Base-by-base conservation (phyloP, 2,113 vertebrate genomes). In the Lophura nycthemera region DNA sequence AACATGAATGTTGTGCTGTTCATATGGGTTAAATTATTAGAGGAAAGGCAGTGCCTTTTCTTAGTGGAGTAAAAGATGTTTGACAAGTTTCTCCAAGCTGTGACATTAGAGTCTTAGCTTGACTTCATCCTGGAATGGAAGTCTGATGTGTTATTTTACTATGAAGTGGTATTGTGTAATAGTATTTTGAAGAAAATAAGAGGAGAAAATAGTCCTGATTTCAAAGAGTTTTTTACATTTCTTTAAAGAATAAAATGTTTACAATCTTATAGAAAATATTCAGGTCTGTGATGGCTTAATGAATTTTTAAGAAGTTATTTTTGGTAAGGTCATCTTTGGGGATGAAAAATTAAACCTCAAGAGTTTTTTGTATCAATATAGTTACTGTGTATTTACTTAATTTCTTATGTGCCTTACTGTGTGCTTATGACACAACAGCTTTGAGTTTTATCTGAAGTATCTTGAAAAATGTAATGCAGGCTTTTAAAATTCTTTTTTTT, bases 361-460 rank as follows among this genome's bases (percentile, higher is more conserved):
- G 81, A 97, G 94, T 76, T 96, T 98, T 98, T 98, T 98, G 95
- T 98, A 98, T 97, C 97, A 98, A 97, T 98, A 70, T 97, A 92
- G 97, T 98, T 98, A 97, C 96, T 98, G 94, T 98, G 95, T 98
- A 98, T 97, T 98, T 98, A 97, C 97, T 98, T 98, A 84, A 97
- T 98, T 98, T 98, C 96, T 98, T 98, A 98, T 90, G 98, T 99
- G 98, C 98, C 98, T 98, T 99, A 98, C 96, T 98, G 97, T 96
- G 94, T 98, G 97, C 96, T 97, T 98, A 97, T 98, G 94, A 97
- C 97, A 97, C 11, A 89, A 80, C 96, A 98, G 96, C 91, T 97
- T 97, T 98, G 96, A 97, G 81, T 97, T 96, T 97, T 98, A 90
- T 97, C 96, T 98, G 89, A 96, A 97, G 86, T 98, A 96, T 97